phyloP scores from a whole-genome alignment of 2,113 vertebrate species.

The Malaclemys terrapin region DNA sequence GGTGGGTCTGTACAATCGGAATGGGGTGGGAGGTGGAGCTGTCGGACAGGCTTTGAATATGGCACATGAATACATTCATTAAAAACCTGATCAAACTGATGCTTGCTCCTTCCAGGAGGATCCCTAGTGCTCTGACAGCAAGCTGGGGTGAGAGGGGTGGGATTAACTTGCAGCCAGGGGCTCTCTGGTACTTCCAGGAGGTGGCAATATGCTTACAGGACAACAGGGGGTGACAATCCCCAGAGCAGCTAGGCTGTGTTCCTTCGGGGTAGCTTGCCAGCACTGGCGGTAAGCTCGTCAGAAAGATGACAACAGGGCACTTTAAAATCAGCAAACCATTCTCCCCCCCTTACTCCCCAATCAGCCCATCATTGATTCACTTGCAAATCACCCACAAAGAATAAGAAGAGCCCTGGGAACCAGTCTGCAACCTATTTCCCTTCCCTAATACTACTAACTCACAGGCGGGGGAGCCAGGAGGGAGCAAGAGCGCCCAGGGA shows the following conservation, averaged over 20 bases:
- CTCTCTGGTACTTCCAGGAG: neutral
- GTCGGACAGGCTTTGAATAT: no score
- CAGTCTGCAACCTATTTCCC: neutral
- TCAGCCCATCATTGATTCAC: neutral
- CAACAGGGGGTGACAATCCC: neutral
- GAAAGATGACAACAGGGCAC: neutral
- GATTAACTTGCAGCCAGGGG: fast-evolving
- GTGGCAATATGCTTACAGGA: neutral
- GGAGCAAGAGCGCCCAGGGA: neutral
- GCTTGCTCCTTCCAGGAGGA: no score
- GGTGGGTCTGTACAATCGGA: neutral
- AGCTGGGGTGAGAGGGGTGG: fast-evolving
- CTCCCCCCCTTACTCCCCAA: no score
- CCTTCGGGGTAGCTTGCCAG: neutral
- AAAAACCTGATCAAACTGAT: no score
- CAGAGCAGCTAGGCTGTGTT: neutral
- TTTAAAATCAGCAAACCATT: neutral
- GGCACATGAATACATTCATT: no score
- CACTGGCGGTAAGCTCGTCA: neutral
- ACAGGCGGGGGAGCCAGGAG: neutral
- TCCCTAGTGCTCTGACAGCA: no score
- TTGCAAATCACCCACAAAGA: neutral
- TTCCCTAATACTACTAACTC: neutral
- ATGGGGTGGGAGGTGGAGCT: neutral
- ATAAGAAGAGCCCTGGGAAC: neutral